Percentiles rank a stretch among this genome's conserved stretches.
These are phyloP conservation scores for Sarcophaga carnaria DNA, from an alignment of 2,888 invertebrate genomes.

Conservation along the genomic window DNA sequence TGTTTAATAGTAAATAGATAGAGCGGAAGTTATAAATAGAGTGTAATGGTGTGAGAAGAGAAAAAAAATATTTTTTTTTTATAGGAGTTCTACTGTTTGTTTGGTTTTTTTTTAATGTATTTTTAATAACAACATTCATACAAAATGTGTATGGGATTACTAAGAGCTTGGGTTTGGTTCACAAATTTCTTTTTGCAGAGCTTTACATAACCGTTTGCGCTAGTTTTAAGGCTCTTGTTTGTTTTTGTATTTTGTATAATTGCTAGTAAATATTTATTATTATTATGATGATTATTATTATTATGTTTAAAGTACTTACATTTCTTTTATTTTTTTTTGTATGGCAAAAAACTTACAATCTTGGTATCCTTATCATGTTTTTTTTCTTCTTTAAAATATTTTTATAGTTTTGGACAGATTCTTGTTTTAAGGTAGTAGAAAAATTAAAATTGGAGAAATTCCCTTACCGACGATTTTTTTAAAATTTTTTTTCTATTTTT, in stretches of 20 bases:
- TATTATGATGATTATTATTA: not conserved
- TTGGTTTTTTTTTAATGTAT: not conserved
- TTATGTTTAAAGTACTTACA: not conserved
- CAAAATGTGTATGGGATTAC: conserved; percentile 6
- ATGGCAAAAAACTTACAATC: conserved; percentile 32
- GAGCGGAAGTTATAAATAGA: conserved; percentile 22
- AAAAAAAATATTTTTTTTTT: not conserved
- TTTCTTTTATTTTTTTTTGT: not conserved
- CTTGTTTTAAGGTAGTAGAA: conserved; percentile 81
- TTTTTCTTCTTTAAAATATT: not conserved
- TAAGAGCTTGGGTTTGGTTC: not conserved
- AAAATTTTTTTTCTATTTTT: conserved; percentile 68
- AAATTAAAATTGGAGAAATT: conserved; percentile 77
- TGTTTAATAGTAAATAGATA: conserved; percentile 34
- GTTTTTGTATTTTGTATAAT: not conserved
- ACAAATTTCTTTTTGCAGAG: not conserved
- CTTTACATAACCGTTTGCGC: not conserved
- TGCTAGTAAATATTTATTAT: not conserved
- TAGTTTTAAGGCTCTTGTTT: not conserved
- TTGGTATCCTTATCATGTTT: conserved; percentile 7
- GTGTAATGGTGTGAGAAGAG: conserved; percentile 44
- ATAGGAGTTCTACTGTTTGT: conserved; percentile 2
- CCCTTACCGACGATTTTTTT: conserved; percentile 24
- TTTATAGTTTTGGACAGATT: conserved; percentile 79
- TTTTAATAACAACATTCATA: conserved; percentile 53